These are phyloP conservation scores for Hafferia zeledoni DNA, from an alignment of 2,797 vertebrate species.

Conservation along the genomic window DNA sequence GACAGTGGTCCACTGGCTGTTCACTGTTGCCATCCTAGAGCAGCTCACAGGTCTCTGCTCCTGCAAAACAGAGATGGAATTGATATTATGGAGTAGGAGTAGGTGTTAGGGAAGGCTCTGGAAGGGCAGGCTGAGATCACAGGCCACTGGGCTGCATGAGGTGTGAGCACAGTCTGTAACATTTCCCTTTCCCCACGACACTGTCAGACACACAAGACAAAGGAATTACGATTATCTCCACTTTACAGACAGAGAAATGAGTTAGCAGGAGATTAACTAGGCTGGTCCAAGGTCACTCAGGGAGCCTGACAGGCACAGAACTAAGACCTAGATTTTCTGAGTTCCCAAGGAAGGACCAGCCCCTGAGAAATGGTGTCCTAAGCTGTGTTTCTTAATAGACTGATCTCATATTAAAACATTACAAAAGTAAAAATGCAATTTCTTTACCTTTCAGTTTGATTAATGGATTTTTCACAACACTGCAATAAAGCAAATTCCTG, in stretches of 20 bases:
- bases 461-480: conserved; percentile 51
- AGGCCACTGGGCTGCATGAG: neutral
- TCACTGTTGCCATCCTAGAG: neutral
- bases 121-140: neutral
- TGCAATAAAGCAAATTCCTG: conserved; percentile 45
- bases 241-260: conserved; percentile 12
- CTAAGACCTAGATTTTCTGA: neutral
- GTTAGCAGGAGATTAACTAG: conserved; percentile 15
- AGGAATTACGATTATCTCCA: neutral
- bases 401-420: conserved; percentile 57
- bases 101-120: neutral
- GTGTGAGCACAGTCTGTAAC: neutral
- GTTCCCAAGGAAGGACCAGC: neutral
- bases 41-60: neutral
- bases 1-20: neutral
- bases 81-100: neutral
- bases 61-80: neutral
- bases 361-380: conserved; percentile 15
- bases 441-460: conserved; percentile 71
- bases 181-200: neutral
- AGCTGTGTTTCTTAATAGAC: conserved; percentile 60
- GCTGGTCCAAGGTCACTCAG: conserved; percentile 36
- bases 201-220: neutral
- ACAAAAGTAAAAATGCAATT: conserved; percentile 66
- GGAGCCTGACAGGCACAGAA: neutral